phyloP scores from a whole-genome alignment of 2,113 vertebrate species.

The Catharus fuscescens region DNA sequence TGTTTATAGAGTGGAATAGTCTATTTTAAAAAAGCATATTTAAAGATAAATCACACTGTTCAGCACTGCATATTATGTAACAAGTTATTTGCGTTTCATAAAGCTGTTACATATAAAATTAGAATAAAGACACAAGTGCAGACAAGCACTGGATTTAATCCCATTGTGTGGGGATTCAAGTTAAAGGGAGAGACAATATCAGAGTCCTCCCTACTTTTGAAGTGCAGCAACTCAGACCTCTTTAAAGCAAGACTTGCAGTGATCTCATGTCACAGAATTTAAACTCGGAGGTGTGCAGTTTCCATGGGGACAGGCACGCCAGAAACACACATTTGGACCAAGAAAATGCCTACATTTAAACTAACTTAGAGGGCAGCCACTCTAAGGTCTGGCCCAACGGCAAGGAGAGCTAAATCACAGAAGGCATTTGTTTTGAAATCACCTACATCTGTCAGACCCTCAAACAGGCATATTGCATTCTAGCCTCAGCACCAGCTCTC shows the following conservation, averaged over 20 bases:
- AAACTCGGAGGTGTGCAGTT: background rate
- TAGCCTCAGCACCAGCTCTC: background rate
- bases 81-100: conserved; percentile 31
- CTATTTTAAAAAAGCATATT: conserved; percentile 17
- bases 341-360: background rate
- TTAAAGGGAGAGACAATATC: background rate
- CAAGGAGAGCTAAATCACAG: background rate
- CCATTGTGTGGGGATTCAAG: background rate
- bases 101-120: conserved; percentile 37
- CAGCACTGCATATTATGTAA: conserved; percentile 39
- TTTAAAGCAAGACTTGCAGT: background rate
- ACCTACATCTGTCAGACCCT: background rate
- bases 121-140: conserved; percentile 10
- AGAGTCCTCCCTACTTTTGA: background rate
- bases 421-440: background rate
- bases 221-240: background rate
- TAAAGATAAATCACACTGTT: conserved; percentile 41
- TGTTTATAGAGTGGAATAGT: background rate
- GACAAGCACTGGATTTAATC: conserved; percentile 34
- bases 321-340: background rate
- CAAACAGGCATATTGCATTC: background rate
- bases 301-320: background rate
- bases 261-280: background rate
- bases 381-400: background rate
- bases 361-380: background rate